phyloP scores from a whole-genome alignment of 2,113 vertebrate species.

The Suncus etruscus region DNA sequence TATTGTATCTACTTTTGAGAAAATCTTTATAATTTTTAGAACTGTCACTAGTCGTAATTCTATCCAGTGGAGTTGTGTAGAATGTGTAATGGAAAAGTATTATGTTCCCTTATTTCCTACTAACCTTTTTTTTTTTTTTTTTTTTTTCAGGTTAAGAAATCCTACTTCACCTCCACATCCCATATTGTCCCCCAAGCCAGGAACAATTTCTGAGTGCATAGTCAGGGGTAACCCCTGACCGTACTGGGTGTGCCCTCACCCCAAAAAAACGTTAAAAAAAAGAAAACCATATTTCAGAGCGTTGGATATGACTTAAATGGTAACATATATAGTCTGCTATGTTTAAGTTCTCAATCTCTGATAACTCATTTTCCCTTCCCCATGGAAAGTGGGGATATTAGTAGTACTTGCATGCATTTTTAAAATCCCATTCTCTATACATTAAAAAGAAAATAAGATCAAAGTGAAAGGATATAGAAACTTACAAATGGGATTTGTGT shows the following conservation, averaged over 20 bases:
- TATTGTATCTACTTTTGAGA: background rate
- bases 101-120: background rate
- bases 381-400: background rate
- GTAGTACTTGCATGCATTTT: no score
- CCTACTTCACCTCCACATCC: background rate
- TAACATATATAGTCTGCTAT: no score
- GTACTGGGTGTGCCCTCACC: no score
- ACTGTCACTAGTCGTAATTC: conserved; percentile 5
- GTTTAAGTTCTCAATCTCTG: no score
- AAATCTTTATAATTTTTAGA: conserved; percentile 3
- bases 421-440: no score
- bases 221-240: no score
- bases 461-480: background rate
- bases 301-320: no score
- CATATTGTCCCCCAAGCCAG: no score
- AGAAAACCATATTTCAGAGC: no score
- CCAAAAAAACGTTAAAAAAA: no score
- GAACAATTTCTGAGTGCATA: no score
- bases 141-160: conserved; percentile 14
- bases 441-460: no score
- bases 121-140: conserved; percentile 15
- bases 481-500: background rate
- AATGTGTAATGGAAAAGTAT: background rate
- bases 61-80: background rate
- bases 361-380: background rate